Evolutionary conservation across 2,113 vertebrate genomes (phyloP).

Genomic region (Larimichthys polyactis): DNA sequence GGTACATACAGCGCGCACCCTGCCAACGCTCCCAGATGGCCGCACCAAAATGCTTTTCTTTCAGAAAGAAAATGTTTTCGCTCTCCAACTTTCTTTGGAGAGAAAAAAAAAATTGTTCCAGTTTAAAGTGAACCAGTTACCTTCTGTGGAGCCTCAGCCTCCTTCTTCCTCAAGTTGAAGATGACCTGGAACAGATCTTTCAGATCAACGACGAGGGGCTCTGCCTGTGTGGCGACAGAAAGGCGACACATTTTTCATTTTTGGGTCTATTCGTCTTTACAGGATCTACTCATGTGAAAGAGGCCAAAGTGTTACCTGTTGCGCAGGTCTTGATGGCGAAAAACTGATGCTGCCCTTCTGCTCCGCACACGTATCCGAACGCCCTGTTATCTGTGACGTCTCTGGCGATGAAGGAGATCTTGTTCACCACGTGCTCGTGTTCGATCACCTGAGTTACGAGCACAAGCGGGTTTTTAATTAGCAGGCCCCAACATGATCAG

Average conservation of each 20-base stretch:
- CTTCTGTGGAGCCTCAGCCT: conserved; percentile 89
- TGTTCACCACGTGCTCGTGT: conserved; percentile 96
- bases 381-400: conserved; percentile 97
- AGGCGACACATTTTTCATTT: background rate
- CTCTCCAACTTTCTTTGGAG: background rate
- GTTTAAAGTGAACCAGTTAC: conserved; percentile 57
- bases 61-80: conserved; percentile 46
- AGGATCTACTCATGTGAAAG: background rate
- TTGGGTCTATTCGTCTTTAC: background rate
- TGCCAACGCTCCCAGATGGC: conserved; percentile 24
- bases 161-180: conserved; percentile 94
- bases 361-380: conserved; percentile 96
- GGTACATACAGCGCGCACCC: conserved; percentile 1
- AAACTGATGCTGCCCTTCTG: conserved; percentile 97
- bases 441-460: conserved; percentile 90
- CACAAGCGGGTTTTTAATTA: background rate
- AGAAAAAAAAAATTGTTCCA: background rate
- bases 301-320: conserved; percentile 86
- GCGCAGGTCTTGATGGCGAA: conserved; percentile 97
- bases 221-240: conserved; percentile 84
- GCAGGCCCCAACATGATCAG: background rate
- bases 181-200: conserved; percentile 98
- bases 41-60: conserved; percentile 29
- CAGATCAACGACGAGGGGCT: conserved; percentile 94
- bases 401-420: conserved; percentile 97